Evolutionary conservation across 1,140 invertebrate species (phyloP).

Genomic region (Cheumatopsyche charites): DNA sequence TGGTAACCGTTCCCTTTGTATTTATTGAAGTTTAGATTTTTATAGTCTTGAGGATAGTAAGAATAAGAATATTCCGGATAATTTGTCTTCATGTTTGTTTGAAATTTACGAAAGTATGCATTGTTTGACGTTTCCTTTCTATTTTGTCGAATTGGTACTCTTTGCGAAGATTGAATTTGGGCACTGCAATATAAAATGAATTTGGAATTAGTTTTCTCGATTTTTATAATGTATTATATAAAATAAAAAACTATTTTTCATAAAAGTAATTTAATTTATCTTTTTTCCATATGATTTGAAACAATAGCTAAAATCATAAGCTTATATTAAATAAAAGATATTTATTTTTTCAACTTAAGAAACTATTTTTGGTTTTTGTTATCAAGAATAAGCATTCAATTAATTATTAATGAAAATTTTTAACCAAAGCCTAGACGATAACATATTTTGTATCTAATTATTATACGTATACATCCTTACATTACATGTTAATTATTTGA

Average conservation of each 20-base stretch:
- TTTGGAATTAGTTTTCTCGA: background rate
- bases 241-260: too few species aligned
- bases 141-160: background rate
- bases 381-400: conserved; percentile 20
- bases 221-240: too few species aligned
- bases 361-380: background rate
- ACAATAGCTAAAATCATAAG: too few species aligned
- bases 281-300: too few species aligned
- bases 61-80: background rate
- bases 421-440: conserved; percentile 16
- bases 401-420: background rate
- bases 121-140: background rate
- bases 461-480: too few species aligned
- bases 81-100: conserved; percentile 3
- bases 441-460: background rate
- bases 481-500: too few species aligned
- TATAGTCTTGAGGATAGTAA: background rate
- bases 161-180: background rate
- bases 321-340: background rate
- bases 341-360: background rate
- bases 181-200: conserved; percentile 20
- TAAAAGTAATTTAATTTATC: too few species aligned
- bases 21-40: background rate
- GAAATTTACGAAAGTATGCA: background rate
- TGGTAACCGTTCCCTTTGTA: background rate